Conservation (phyloP, 1,140 invertebrate genomes). For the Schlechtendalia chinensis region DNA sequence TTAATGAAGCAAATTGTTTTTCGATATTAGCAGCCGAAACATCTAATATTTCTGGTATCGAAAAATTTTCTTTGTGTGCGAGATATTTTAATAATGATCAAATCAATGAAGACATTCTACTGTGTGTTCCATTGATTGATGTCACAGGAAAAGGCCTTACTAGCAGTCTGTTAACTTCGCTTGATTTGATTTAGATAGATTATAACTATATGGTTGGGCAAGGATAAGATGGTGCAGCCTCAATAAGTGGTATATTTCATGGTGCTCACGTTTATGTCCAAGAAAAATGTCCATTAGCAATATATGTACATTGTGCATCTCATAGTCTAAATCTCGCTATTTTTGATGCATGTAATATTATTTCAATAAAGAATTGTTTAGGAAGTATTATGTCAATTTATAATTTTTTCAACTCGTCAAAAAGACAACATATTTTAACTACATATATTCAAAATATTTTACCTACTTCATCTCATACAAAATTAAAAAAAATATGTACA, state of each 20-base stretch:
- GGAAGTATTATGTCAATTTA: slow-evolving; percentile 27
- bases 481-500: too few relatives aligned
- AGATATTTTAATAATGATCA: slow-evolving; percentile 1
- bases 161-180: slow-evolving; percentile 50
- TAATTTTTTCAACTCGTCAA: too few relatives aligned
- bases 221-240: slow-evolving; percentile 55
- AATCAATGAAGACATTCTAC: slow-evolving; percentile 51
- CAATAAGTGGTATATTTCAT: slow-evolving; percentile 51
- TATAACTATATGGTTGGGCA: too few relatives aligned
- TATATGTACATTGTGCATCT: too few relatives aligned
- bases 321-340: too few relatives aligned
- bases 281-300: too few relatives aligned
- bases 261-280: too few relatives aligned
- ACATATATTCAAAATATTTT: slow-evolving; percentile 17
- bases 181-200: slow-evolving; percentile 52
- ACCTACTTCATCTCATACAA: too few relatives aligned
- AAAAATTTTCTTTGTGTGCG: slow-evolving; percentile 25
- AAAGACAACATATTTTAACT: slow-evolving; percentile 36
- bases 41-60: slow-evolving; percentile 25
- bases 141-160: slow-evolving; percentile 52
- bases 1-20: slow-evolving; percentile 13
- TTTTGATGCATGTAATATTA: slow-evolving; percentile 10
- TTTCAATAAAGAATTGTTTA: slow-evolving; percentile 45
- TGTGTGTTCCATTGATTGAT: slow-evolving; percentile 53
- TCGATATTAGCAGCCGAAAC: slow-evolving; percentile 24